Evolutionary conservation across 2,797 vertebrate genomes (phyloP).

Genomic region (Microctenopoma lineatum): DNA sequence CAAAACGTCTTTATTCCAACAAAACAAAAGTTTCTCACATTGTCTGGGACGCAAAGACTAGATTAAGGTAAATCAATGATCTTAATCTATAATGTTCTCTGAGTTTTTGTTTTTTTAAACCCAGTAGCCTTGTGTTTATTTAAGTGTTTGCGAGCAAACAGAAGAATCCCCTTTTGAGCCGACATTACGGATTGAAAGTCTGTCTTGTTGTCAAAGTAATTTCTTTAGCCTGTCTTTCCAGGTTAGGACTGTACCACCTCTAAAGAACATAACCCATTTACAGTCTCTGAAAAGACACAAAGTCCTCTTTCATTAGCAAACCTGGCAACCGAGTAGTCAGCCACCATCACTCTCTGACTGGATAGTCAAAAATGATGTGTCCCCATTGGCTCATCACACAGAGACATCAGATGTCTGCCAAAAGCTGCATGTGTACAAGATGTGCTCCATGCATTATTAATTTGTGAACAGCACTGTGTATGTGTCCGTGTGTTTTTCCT

Average conservation of each 20-base stretch:
- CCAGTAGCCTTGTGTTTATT: not conserved
- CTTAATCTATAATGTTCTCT: not conserved
- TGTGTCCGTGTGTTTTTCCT: conserved; percentile 19
- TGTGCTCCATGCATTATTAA: conserved; percentile 73
- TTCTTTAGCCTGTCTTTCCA: conserved; percentile 28
- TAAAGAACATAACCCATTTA: conserved; percentile 40
- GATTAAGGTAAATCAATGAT: not conserved
- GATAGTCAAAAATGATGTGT: conserved; percentile 62
- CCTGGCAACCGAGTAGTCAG: conserved; percentile 50
- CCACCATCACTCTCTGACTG: conserved; percentile 48
- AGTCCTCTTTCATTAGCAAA: conserved; percentile 57
- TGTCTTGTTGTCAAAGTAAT: conserved; percentile 28
- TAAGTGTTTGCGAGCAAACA: conserved; percentile 10
- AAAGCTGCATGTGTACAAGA: conserved; percentile 70
- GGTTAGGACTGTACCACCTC: conserved; percentile 17
- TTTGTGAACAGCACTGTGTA: conserved; percentile 34
- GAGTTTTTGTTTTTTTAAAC: not conserved
- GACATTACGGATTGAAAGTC: conserved; percentile 18
- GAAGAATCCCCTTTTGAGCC: conserved; percentile 9
- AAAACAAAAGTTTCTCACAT: not conserved
- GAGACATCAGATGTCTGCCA: conserved; percentile 69
- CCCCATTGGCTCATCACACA: conserved; percentile 69
- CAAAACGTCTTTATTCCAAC: not conserved
- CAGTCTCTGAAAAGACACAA: conserved; percentile 50
- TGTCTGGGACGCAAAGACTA: not conserved